Evolutionary conservation across 1,140 invertebrate genomes (phyloP).

Genomic region (Olivierus martensii): DNA sequence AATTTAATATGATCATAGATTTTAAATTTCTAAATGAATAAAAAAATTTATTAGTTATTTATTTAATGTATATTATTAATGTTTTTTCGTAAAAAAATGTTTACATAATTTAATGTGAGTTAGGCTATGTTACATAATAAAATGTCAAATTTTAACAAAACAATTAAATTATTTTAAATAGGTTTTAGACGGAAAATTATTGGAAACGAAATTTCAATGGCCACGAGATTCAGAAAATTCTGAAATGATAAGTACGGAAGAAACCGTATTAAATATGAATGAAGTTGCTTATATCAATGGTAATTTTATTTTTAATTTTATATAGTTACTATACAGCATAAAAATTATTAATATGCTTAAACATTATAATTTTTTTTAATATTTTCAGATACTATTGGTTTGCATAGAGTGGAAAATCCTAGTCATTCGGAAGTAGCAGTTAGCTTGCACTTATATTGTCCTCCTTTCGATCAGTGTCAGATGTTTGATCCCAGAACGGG

Average conservation of each 20-base stretch:
- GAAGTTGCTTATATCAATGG: conserved; percentile 93
- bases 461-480: conserved; percentile 75
- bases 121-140: too few species aligned
- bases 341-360: neutral
- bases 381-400: conserved; percentile 70
- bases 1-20: too few species aligned
- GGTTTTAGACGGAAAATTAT: conserved; percentile 38
- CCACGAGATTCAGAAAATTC: conserved; percentile 35
- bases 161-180: conserved; percentile 9
- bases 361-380: conserved; percentile 13
- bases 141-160: too few species aligned
- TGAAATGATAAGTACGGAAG: conserved; percentile 28
- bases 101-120: too few species aligned
- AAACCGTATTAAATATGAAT: conserved; percentile 48
- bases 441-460: conserved; percentile 90
- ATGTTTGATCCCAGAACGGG: conserved; percentile 87
- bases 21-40: too few species aligned
- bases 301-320: conserved; percentile 32
- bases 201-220: conserved; percentile 57
- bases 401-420: conserved; percentile 92
- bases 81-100: too few species aligned
- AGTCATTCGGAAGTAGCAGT: conserved; percentile 75
- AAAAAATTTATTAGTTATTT: too few species aligned
- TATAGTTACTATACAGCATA: neutral
- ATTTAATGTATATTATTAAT: too few species aligned